phyloP scores from a whole-genome alignment of 2,797 vertebrate genomes.

The Pangasius krempfi region DNA sequence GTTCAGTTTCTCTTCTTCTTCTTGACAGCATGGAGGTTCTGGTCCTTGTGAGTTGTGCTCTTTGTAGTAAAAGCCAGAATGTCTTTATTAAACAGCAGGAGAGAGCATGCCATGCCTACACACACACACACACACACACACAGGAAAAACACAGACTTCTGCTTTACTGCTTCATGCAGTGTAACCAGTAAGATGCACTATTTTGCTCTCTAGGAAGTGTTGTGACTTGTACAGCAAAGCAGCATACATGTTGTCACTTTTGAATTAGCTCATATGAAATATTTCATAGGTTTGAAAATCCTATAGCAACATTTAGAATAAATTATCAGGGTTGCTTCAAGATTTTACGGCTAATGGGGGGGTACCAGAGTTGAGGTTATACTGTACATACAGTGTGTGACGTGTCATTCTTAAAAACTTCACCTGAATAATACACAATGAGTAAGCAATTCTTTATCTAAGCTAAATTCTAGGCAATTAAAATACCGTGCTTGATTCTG shows the following conservation, averaged over 20 bases:
- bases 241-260: not conserved
- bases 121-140: slow-evolving; percentile 3
- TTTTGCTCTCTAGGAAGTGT: not conserved
- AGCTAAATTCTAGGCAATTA: not conserved
- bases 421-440: too few species aligned
- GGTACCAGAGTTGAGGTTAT: not conserved
- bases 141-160: not conserved
- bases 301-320: not conserved
- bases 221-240: not conserved
- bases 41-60: slow-evolving; percentile 27
- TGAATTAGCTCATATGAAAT: not conserved
- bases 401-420: too few species aligned
- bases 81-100: slow-evolving; percentile 71
- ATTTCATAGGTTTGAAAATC: not conserved
- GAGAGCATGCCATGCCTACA: slow-evolving; percentile 71
- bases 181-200: not conserved
- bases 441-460: too few species aligned
- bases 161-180: slow-evolving; percentile 2
- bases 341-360: not conserved
- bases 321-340: not conserved
- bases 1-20: slow-evolving; percentile 56
- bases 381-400: not conserved
- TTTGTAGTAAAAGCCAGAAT: slow-evolving; percentile 54
- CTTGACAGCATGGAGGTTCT: slow-evolving; percentile 40
- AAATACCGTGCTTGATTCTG: not conserved